Evolutionary conservation across 2,797 vertebrate genomes (phyloP).

Genomic region (Coilia nasus): DNA sequence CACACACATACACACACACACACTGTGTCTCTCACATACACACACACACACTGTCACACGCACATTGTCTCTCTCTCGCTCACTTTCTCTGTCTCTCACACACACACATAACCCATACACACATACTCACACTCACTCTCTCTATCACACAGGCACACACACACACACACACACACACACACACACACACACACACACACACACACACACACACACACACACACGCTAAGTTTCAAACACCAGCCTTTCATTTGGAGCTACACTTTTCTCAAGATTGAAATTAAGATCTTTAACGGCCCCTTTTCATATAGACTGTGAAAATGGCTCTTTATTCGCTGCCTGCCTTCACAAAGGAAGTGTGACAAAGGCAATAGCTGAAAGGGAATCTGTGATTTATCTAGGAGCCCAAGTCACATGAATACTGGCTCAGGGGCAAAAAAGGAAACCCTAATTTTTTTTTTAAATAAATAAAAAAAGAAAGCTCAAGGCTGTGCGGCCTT

Average conservation of each 20-base stretch:
- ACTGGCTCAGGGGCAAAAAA: not conserved
- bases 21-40: too few species aligned
- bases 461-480: not conserved
- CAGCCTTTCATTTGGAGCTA: not conserved
- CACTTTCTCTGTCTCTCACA: too few species aligned
- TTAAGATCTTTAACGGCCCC: conserved; percentile 4
- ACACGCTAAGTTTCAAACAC: not conserved
- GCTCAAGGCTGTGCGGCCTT: not conserved
- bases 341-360: not conserved
- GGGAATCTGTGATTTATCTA: conserved; percentile 14
- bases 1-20: too few species aligned
- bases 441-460: too few species aligned
- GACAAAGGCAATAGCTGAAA: conserved; percentile 21
- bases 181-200: not conserved
- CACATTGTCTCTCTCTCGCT: too few species aligned
- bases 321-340: not conserved
- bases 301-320: not conserved
- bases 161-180: not conserved
- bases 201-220: not conserved
- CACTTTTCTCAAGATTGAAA: conserved; percentile 10
- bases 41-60: too few species aligned
- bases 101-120: too few species aligned
- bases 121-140: too few species aligned
- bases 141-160: too few species aligned
- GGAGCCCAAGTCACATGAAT: conserved; percentile 8